Evolutionary conservation across 2,888 invertebrate species (phyloP).

Genomic region (Ophion slaviceki): DNA sequence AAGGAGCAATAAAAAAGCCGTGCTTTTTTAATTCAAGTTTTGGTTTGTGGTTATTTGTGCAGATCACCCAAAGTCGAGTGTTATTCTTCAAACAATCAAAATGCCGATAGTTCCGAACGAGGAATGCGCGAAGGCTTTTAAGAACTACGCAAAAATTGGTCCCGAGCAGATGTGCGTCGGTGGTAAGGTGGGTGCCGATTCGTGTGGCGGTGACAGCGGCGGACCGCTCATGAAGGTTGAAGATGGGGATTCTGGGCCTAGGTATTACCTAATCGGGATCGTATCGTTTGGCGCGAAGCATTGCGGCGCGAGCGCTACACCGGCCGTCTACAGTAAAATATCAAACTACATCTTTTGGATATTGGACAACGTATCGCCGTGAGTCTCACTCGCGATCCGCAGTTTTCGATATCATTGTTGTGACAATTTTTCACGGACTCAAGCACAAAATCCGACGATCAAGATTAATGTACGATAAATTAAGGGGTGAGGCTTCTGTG

Average conservation of each 20-base stretch:
- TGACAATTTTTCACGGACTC: neutral
- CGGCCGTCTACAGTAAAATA: conserved; percentile 89
- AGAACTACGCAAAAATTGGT: conserved; percentile 71
- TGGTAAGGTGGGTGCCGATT: conserved; percentile 85
- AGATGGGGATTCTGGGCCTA: conserved; percentile 84
- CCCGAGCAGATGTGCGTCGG: conserved; percentile 85
- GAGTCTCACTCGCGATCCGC: neutral
- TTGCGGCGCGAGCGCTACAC: conserved; percentile 86
- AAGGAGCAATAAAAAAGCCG: neutral
- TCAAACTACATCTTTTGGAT: conserved; percentile 88
- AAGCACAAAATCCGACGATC: neutral
- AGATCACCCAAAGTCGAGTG: conserved; percentile 74
- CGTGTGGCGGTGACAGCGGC: conserved; percentile 87
- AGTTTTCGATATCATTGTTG: neutral
- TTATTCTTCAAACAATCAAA: conserved; percentile 82
- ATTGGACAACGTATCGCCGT: conserved; percentile 83
- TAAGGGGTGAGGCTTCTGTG: too few species aligned
- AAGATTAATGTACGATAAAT: too few species aligned
- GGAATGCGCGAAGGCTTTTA: conserved; percentile 71
- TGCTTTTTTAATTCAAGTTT: too few species aligned
- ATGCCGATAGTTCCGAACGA: conserved; percentile 83
- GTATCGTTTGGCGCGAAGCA: conserved; percentile 87
- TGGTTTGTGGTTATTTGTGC: neutral
- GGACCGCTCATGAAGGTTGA: conserved; percentile 85
- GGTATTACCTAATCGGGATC: conserved; percentile 86